Evolutionary conservation across 2,888 invertebrate genomes (phyloP).

Genomic region (Erpobdella octoculata): DNA sequence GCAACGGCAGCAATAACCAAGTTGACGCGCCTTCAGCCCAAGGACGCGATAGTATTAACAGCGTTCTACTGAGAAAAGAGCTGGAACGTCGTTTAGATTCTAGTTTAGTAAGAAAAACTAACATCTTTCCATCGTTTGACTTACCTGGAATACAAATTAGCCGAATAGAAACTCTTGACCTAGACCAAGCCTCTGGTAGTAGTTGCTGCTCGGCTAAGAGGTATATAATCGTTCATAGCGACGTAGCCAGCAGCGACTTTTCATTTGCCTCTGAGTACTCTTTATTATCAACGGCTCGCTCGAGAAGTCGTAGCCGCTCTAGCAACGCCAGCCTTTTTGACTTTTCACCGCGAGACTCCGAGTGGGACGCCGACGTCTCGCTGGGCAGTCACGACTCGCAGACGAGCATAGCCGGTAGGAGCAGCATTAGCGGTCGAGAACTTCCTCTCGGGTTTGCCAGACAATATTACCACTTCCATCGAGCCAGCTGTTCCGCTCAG

Average conservation of each 20-base stretch:
- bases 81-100: not conserved
- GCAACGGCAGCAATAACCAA: not conserved
- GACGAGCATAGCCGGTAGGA: slow-evolving; percentile 35
- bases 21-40: slow-evolving; percentile 19
- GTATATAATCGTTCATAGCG: slow-evolving; percentile 36
- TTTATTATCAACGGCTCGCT: slow-evolving; percentile 33
- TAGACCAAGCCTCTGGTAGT: slow-evolving; percentile 30
- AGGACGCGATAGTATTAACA: slow-evolving; percentile 24
- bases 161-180: slow-evolving; percentile 37
- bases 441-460: not conserved
- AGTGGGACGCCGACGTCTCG: slow-evolving; percentile 39
- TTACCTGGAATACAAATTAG: slow-evolving; percentile 39
- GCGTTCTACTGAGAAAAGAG: slow-evolving; percentile 27
- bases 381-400: slow-evolving; percentile 37
- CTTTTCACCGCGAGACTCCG: slow-evolving; percentile 38
- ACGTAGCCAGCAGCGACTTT: slow-evolving; percentile 35
- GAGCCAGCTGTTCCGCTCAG: not conserved
- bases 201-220: slow-evolving; percentile 25
- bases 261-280: slow-evolving; percentile 38
- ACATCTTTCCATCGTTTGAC: slow-evolving; percentile 29
- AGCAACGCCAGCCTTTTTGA: slow-evolving; percentile 39
- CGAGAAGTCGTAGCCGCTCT: slow-evolving; percentile 34
- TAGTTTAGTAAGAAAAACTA: not conserved
- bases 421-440: slow-evolving; percentile 36
- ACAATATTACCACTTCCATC: not conserved